phyloP scores from a whole-genome alignment of 2,113 vertebrate species.

The Pandion haliaetus region DNA sequence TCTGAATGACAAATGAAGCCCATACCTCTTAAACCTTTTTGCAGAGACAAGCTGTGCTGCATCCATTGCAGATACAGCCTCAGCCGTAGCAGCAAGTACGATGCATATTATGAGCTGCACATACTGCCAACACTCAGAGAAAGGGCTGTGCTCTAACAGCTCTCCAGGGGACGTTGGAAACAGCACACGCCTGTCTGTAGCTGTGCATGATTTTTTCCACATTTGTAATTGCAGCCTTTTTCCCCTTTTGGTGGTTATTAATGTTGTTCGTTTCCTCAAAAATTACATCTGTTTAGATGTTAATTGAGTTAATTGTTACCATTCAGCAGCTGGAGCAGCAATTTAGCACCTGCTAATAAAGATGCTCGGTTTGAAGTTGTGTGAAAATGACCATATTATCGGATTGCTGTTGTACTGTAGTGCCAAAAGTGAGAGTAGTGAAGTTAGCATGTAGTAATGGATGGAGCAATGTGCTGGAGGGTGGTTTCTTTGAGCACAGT shows the following conservation, averaged over 20 bases:
- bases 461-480: not conserved
- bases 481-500: not conserved
- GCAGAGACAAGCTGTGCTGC: not conserved
- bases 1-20: not conserved
- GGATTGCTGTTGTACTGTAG: not conserved
- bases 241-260: slow-evolving; percentile 63
- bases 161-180: not conserved
- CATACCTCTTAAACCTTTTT: not conserved
- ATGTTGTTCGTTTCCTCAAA: slow-evolving; percentile 72
- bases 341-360: slow-evolving; percentile 72
- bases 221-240: slow-evolving; percentile 3
- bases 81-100: not conserved
- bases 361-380: not conserved
- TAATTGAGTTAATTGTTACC: slow-evolving; percentile 72
- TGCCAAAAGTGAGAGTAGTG: not conserved
- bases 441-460: not conserved
- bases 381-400: slow-evolving; percentile 12
- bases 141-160: not conserved
- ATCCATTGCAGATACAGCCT: not conserved
- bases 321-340: slow-evolving; percentile 72
- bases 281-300: slow-evolving; percentile 74
- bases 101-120: not conserved
- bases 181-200: not conserved
- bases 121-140: not conserved
- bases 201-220: not conserved